phyloP scores from a whole-genome alignment of 1,140 invertebrate species.

The Prorops nasuta region DNA sequence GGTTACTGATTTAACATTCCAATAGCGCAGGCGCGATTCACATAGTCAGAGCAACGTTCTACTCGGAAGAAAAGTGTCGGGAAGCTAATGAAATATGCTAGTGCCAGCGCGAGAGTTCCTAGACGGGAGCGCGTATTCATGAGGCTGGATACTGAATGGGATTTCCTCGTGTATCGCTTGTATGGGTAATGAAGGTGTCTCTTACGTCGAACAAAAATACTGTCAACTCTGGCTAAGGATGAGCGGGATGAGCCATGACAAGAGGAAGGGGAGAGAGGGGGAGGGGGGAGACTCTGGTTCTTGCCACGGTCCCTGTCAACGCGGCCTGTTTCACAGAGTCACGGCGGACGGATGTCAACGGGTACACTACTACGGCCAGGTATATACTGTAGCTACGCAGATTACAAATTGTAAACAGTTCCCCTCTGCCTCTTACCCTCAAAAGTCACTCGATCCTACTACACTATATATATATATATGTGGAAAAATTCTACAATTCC shows the following conservation, averaged over 20 bases:
- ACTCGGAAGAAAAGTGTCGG: too few relatives aligned
- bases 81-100: conserved; percentile 20
- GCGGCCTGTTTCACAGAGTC: conserved; percentile 14
- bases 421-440: conserved; percentile 1
- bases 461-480: too few relatives aligned
- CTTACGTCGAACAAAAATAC: conserved; percentile 44
- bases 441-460: too few relatives aligned
- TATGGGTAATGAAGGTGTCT: conserved; percentile 53
- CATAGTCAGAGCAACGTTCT: too few relatives aligned
- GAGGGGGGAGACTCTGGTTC: conserved; percentile 29
- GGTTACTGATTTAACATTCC: too few relatives aligned
- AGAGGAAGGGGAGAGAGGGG: conserved; percentile 16
- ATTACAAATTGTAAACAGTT: conserved; percentile 50
- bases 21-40: too few relatives aligned
- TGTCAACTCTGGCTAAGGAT: conserved; percentile 46
- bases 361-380: conserved; percentile 33
- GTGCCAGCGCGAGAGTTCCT: conserved; percentile 16
- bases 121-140: conserved; percentile 36
- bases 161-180: conserved; percentile 28
- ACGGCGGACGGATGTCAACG: conserved; percentile 26
- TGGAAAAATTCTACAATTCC: too few relatives aligned
- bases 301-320: conserved; percentile 28
- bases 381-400: conserved; percentile 29
- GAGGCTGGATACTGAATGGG: conserved; percentile 42
- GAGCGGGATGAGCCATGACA: too few relatives aligned